These are phyloP conservation scores for Phragmatobia fuliginosa DNA, from an alignment of 2,888 invertebrate genomes.

Conservation along the genomic window DNA sequence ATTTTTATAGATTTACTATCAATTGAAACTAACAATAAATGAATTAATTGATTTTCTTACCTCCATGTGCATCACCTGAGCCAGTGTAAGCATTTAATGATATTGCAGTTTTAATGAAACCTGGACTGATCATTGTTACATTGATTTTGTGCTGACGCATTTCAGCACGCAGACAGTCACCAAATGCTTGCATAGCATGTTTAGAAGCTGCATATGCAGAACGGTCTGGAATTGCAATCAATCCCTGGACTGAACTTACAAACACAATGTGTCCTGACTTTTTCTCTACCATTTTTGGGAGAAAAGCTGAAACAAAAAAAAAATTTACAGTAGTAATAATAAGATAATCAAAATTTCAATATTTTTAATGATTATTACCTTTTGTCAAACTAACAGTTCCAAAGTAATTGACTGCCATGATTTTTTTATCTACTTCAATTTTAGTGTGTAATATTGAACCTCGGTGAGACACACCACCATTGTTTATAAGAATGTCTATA, in stretches of 20 bases:
- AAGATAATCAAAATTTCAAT: background rate
- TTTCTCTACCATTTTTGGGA: slow-evolving; percentile 93
- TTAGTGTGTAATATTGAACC: slow-evolving; percentile 91
- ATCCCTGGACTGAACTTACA: slow-evolving; percentile 97
- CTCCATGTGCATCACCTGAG: slow-evolving; percentile 92
- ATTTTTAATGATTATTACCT: slow-evolving; percentile 84
- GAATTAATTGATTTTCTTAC: slow-evolving; percentile 73
- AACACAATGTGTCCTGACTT: slow-evolving; percentile 94
- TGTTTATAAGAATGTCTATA: slow-evolving; percentile 97
- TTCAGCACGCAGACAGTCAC: slow-evolving; percentile 96
- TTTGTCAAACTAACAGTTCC: slow-evolving; percentile 96
- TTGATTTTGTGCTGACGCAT: slow-evolving; percentile 91
- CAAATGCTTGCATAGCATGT: slow-evolving; percentile 97
- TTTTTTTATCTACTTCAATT: slow-evolving; percentile 93
- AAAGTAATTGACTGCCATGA: slow-evolving; percentile 98
- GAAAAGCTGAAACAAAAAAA: slow-evolving; percentile 88
- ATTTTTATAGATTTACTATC: too few relatives aligned
- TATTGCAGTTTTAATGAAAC: slow-evolving; percentile 95
- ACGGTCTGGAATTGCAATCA: slow-evolving; percentile 95
- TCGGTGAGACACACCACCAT: slow-evolving; percentile 95
- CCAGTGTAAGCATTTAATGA: slow-evolving; percentile 96
- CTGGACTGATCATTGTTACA: slow-evolving; percentile 96
- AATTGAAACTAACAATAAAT: too few relatives aligned
- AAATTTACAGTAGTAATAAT: background rate
- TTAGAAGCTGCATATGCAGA: slow-evolving; percentile 97